Percentiles rank a stretch among this genome's conserved stretches.
phyloP scores from a whole-genome alignment of 2,888 invertebrate genomes.

The Acanthosoma haemorrhoidale region DNA sequence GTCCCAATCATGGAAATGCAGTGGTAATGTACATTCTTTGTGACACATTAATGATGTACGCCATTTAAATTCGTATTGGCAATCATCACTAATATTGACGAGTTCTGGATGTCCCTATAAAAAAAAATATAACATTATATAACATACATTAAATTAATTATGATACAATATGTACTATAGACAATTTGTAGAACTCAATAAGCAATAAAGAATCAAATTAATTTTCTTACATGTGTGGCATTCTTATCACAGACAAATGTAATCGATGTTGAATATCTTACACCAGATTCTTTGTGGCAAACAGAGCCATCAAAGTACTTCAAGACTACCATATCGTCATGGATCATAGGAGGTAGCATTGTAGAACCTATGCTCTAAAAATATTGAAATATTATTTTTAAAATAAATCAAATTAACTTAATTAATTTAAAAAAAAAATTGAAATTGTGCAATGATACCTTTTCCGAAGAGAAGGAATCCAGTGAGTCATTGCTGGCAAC shows the following conservation, averaged over 20 bases:
- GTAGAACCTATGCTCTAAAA: constrained; percentile 12
- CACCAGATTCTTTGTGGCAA: background rate
- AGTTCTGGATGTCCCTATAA: background rate
- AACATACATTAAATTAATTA: too few relatives aligned
- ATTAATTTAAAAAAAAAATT: background rate
- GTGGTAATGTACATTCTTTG: background rate
- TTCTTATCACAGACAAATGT: background rate
- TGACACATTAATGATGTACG: constrained; percentile 6
- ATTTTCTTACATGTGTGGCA: background rate
- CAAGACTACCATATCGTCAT: background rate
- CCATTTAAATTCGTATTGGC: constrained; percentile 22
- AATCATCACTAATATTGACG: background rate
- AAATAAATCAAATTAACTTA: too few relatives aligned
- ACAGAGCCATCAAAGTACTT: background rate
- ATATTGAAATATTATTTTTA: background rate
- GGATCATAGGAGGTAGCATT: background rate
- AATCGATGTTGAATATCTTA: constrained; percentile 13
- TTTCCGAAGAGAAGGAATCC: background rate
- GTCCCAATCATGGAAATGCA: background rate
- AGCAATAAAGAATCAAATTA: too few relatives aligned
- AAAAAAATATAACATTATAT: background rate
- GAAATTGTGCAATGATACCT: background rate
- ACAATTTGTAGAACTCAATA: too few relatives aligned
- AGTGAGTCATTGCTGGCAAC: background rate
- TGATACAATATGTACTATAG: too few relatives aligned